Conservation (phyloP, 2,113 vertebrate species). For the Callipepla squamata region DNA sequence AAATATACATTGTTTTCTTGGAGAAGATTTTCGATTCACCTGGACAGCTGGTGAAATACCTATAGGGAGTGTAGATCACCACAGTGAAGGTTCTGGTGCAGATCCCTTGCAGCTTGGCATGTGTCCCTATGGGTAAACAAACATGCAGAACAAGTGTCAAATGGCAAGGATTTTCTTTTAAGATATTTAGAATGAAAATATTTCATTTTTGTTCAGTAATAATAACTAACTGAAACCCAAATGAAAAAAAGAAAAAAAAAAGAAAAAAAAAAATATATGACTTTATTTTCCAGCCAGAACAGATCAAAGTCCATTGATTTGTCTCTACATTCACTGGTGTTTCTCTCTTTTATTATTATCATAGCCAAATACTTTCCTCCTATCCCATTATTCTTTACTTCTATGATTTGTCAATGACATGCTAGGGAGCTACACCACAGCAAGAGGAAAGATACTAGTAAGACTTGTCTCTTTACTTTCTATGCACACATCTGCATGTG, state of each 20-base stretch:
- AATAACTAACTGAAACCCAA: background rate
- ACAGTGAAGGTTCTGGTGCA: background rate
- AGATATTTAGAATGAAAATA: background rate
- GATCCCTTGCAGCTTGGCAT: background rate
- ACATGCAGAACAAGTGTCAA: background rate
- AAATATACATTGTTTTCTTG: background rate
- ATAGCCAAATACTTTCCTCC: background rate
- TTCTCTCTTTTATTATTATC: background rate
- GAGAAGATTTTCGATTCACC: background rate
- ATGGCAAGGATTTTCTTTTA: background rate
- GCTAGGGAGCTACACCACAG: background rate
- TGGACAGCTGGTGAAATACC: background rate
- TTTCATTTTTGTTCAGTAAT: background rate
- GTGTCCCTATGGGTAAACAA: background rate
- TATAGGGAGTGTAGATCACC: background rate
- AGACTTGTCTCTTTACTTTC: background rate
- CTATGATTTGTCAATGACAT: background rate
- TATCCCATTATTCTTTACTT: background rate
- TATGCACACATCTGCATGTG: background rate
- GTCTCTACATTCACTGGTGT: background rate
- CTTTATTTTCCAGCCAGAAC: background rate
- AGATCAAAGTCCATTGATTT: background rate
- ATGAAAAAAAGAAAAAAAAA: background rate
- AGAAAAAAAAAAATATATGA: background rate
- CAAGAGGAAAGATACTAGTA: background rate